Base-by-base conservation (phyloP, 1,140 invertebrate species). In the Dolichoris vasculosae region DNA sequence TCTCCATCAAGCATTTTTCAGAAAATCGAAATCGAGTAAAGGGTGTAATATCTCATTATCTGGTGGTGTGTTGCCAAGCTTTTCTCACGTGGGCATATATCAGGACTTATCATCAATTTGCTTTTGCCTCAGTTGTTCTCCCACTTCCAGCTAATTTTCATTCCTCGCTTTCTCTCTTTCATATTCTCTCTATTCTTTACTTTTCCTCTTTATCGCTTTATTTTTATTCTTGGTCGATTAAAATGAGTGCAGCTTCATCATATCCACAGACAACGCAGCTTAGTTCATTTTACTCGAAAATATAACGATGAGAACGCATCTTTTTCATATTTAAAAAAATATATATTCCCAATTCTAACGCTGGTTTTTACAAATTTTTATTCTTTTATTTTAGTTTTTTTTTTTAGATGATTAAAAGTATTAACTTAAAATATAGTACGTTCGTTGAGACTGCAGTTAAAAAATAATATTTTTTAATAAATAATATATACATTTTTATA, bases 31-130 rank as follows among this genome's bases (percentile, higher is more conserved):
- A 92, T 90, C 90, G 90, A 92, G 92, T 92, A 91, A 89, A 88
- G 88, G 89, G 90, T 92, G 92, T 92, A 93, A 93, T 93, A 92
- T 92, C 91, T 92, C 92, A 93, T 93, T 92, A 90, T 92, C 79
- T 51, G 4, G 38, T 64, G 30, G 88, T 86, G 64, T 80, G 76
- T 82, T 77, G 71, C 82, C 71, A 71, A 82, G 73, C 82, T 87
- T 87, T 86, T 80, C 86, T 85, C 78, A 64, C 67, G 51, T 84
- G 84, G 71, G 40, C n/a, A n/a, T 13, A 32, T 40, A 38, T 26
- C 51, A n/a, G 80, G 90, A 89, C 90, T 90, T 91, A 90, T 89
- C 90, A 92, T 92, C 90, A 90, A 91, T 92, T 91, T 91, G 90
- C 90, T 91, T 92, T 87, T 88, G 88, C 79, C 83, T 85, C 82